Conservation (phyloP, 2,888 invertebrate genomes). For the Melanostoma mellinum region DNA sequence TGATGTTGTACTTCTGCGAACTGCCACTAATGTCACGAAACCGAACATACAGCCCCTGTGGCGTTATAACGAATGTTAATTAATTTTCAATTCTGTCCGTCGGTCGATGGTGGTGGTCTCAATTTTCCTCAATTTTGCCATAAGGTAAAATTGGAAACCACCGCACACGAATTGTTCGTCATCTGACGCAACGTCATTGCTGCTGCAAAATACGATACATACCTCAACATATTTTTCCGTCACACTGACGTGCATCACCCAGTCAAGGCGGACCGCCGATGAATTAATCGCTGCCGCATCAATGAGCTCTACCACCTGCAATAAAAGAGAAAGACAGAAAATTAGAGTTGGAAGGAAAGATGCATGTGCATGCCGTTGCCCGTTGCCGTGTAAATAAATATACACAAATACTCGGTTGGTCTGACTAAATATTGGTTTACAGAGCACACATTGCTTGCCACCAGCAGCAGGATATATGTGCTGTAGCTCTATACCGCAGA, state of each 20-base stretch:
- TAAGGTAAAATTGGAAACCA: slow-evolving; percentile 31
- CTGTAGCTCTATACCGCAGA: not conserved
- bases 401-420: slow-evolving; percentile 23
- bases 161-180: slow-evolving; percentile 10
- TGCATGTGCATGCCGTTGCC: not conserved
- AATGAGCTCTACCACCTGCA: slow-evolving; percentile 87
- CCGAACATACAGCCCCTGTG: slow-evolving; percentile 86
- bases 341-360: slow-evolving; percentile 10
- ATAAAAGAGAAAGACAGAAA: slow-evolving; percentile 39
- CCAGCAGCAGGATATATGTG: not conserved
- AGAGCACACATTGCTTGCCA: slow-evolving; percentile 40
- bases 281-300: slow-evolving; percentile 84
- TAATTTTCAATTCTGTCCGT: slow-evolving; percentile 51
- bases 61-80: slow-evolving; percentile 76
- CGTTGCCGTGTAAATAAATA: slow-evolving; percentile 18
- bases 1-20: slow-evolving; percentile 86
- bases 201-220: slow-evolving; percentile 44
- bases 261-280: slow-evolving; percentile 83
- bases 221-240: slow-evolving; percentile 82
- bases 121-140: slow-evolving; percentile 30
- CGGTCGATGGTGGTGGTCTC: slow-evolving; percentile 47
- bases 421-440: slow-evolving; percentile 38
- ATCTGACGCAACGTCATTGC: slow-evolving; percentile 3
- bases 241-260: slow-evolving; percentile 82
- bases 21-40: slow-evolving; percentile 86